Evolutionary conservation across 1,140 invertebrate genomes (phyloP).

Genomic region (Cotesia vestalis): DNA sequence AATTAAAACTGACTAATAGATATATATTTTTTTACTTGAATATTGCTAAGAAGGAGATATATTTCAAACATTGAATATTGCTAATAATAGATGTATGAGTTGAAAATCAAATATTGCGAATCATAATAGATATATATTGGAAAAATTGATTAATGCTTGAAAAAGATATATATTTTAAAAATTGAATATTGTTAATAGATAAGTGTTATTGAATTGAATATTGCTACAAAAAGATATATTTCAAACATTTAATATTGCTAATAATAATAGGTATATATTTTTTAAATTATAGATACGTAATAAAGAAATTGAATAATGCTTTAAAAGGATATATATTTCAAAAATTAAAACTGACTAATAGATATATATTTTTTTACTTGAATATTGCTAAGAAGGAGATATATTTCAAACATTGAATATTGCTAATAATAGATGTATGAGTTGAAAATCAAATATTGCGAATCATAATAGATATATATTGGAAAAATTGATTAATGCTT

Average conservation of each 20-base stretch:
- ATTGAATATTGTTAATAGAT: neutral
- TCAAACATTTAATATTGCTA: constrained; percentile 8
- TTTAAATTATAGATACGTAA: neutral
- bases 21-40: neutral
- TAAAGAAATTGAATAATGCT: neutral
- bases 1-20: neutral
- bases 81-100: neutral
- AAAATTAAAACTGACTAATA: constrained; percentile 21
- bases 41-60: constrained; percentile 1
- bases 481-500: neutral
- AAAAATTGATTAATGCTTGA: constrained; percentile 4
- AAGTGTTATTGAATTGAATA: neutral
- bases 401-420: neutral
- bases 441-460: neutral
- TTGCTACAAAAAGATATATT: neutral
- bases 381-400: constrained; percentile 9
- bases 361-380: constrained; percentile 13
- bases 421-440: neutral
- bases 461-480: neutral
- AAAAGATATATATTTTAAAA: neutral
- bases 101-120: neutral
- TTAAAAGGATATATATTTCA: neutral
- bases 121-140: neutral
- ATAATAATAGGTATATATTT: too few relatives aligned
- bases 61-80: neutral